Base-by-base conservation (phyloP, 2,888 invertebrate species). In the Drosophila robusta region DNA sequence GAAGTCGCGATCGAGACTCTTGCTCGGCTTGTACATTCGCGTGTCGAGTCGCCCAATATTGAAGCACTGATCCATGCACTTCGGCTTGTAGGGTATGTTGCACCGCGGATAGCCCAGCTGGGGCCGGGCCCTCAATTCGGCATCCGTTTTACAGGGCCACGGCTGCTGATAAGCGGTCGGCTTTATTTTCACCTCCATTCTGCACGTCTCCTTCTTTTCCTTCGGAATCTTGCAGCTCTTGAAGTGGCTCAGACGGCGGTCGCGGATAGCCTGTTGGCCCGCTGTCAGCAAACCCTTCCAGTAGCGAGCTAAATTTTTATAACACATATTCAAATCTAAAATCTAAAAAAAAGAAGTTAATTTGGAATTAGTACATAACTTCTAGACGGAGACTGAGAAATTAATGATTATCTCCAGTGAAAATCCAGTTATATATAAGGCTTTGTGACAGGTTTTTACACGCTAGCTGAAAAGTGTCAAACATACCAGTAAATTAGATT, bases 21-120 rank as follows among this genome's bases (percentile, higher is more conserved):
- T 65, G 22, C 87, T 70, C 7, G 80, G 70, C 16, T 6, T 44
- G 12, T 75, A 87, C 16, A 52, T 12, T 0, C 12, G 9, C 0
- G 56, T 2, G 18, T 87, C 73, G 0, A 69, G 1, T 0, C 80
- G 22, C 3, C 29, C 12, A 4, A 12, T n/a, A 9, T 29, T 16
- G 2, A 16, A 39, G 14, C 85, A 64, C 0, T 24, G 42, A 3
- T 14, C 24, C 12, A 16, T 34, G 45, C 67, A 55, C 0, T 41
- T 5, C 12, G 47, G 36, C 11, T 46, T 58, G 18, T 41, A 62
- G 0, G 57, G 36, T 2, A 61, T 18, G 0, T 41, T 4, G 32
- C 68, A 72, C 1, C 66, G 52, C 2, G 22, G 12, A 9, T 47
- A 68, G 0, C 72, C 65, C 26, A 83, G 4, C 1, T 49, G 32